These are phyloP conservation scores for Cololabis saira DNA, from an alignment of 2,113 vertebrate genomes.

Conservation along the genomic window DNA sequence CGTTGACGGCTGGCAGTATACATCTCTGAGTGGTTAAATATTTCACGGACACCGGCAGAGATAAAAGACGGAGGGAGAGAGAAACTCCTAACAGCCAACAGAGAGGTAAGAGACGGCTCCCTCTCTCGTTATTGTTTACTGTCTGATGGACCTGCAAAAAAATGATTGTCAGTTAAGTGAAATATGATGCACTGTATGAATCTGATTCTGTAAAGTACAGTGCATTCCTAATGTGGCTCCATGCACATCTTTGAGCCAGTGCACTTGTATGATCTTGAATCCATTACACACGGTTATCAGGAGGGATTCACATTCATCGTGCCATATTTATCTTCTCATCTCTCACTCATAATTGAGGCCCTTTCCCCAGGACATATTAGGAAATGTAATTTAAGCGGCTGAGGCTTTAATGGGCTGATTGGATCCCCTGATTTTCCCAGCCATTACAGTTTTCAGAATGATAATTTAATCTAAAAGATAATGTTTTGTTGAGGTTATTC, in stretches of 20 bases:
- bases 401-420: constrained; percentile 25
- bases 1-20: constrained; percentile 54
- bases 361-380: constrained; percentile 4
- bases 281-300: not conserved
- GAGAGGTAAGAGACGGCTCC: constrained; percentile 77
- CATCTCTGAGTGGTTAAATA: constrained; percentile 74
- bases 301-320: constrained; percentile 10
- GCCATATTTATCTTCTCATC: not conserved
- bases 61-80: constrained; percentile 55
- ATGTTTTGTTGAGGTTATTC: not conserved
- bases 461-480: constrained; percentile 4
- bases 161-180: constrained; percentile 19
- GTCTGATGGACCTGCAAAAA: constrained; percentile 14
- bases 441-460: not conserved
- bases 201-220: not conserved
- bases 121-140: constrained; percentile 25
- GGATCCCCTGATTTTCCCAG: constrained; percentile 10
- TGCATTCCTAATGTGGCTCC: not conserved
- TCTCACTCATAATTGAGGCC: constrained; percentile 7
- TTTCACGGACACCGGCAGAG: constrained; percentile 63
- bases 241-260: constrained; percentile 10
- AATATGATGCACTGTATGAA: not conserved
- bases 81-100: constrained; percentile 56
- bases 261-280: constrained; percentile 16
- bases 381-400: constrained; percentile 6